Evolutionary conservation across 53 echinoderm and acorn worm species (phyloP).

Genomic region (Hippasteria phrygiana): DNA sequence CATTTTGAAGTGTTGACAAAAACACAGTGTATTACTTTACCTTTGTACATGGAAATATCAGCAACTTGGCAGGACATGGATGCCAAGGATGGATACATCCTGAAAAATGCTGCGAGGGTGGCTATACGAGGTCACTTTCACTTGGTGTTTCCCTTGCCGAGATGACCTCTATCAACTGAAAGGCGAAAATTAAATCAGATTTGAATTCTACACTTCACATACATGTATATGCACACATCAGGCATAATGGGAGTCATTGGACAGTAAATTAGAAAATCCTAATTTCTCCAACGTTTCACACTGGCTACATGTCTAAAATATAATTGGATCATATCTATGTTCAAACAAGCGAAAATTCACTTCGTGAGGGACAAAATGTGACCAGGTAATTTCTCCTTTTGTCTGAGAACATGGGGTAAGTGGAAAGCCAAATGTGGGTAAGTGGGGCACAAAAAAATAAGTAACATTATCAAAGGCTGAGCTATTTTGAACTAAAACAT

Average conservation of each 20-base stretch:
- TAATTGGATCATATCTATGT: too few species aligned
- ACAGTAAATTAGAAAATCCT: neutral
- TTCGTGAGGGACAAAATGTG: too few species aligned
- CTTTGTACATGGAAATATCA: neutral
- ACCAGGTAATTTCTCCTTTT: too few species aligned
- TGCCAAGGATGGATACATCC: neutral
- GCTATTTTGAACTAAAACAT: too few species aligned
- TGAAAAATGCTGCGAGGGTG: neutral
- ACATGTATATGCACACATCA: neutral
- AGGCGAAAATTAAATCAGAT: neutral
- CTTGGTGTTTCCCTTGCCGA: neutral
- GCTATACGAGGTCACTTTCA: neutral
- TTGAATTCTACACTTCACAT: neutral
- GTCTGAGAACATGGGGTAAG: too few species aligned
- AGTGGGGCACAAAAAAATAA: too few species aligned
- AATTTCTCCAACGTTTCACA: too few species aligned
- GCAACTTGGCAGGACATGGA: neutral
- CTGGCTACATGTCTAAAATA: too few species aligned
- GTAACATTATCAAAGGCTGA: too few species aligned
- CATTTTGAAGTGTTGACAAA: too few species aligned
- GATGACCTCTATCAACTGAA: conserved; percentile 11
- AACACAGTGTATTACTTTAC: neutral
- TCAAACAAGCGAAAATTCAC: too few species aligned
- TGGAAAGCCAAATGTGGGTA: too few species aligned
- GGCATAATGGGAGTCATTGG: neutral